A percentile compares a stretch with the other conserved stretches of the same genome.
Conservation (phyloP, 2,113 vertebrate genomes). For the Thunnus thynnus region DNA sequence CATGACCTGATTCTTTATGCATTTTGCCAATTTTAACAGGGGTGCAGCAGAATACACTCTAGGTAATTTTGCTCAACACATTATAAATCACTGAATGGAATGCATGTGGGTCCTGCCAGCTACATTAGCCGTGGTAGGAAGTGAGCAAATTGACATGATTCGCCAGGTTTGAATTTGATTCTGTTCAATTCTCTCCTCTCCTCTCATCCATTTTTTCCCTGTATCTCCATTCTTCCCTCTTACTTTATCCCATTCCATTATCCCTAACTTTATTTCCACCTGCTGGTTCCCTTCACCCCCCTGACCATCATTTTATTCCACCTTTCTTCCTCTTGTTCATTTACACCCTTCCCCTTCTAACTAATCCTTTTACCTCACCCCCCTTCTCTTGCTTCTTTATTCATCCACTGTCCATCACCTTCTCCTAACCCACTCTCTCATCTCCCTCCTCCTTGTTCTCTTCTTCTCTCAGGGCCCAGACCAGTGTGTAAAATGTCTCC, state of each 20-base stretch:
- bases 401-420: constrained; percentile 3
- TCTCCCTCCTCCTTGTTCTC: background rate
- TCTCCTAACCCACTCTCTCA: constrained; percentile 18
- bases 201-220: background rate
- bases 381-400: constrained; percentile 38
- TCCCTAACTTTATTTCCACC: constrained; percentile 19
- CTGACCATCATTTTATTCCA: constrained; percentile 5
- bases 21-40: constrained; percentile 45
- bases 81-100: constrained; percentile 54
- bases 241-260: constrained; percentile 17
- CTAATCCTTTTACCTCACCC: constrained; percentile 24
- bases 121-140: constrained; percentile 45
- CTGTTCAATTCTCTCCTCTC: constrained; percentile 9
- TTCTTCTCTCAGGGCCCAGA: constrained; percentile 89
- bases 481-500: constrained; percentile 93
- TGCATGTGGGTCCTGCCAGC: constrained; percentile 22
- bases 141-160: constrained; percentile 64
- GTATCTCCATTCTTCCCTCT: background rate
- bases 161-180: constrained; percentile 56
- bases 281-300: constrained; percentile 10
- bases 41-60: constrained; percentile 48
- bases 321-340: background rate
- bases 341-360: background rate
- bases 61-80: constrained; percentile 41
- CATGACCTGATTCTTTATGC: constrained; percentile 60